These are phyloP conservation scores for Sinocyclocheilus grahami DNA, from an alignment of 2,113 vertebrate genomes.

Conservation along the genomic window DNA sequence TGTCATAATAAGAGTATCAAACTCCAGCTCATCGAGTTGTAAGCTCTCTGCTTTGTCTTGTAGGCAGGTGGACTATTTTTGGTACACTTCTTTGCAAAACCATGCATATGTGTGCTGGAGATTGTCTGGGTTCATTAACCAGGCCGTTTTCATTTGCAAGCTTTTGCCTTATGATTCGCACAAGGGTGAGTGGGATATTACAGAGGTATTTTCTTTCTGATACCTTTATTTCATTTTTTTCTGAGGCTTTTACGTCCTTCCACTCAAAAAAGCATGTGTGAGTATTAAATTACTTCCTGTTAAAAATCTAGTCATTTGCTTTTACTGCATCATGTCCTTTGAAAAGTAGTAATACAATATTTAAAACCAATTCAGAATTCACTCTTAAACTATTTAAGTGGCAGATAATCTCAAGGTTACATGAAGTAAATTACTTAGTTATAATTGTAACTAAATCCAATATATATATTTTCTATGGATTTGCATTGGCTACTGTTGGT, in stretches of 20 bases:
- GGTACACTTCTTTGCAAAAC: conserved; percentile 61
- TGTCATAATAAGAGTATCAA: conserved; percentile 75
- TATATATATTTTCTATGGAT: not conserved
- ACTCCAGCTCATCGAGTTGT: conserved; percentile 62
- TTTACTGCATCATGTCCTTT: not conserved
- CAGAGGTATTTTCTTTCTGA: conserved; percentile 25
- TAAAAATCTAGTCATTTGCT: conserved; percentile 26
- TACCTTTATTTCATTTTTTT: conserved; percentile 6
- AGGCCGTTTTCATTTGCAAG: conserved; percentile 73
- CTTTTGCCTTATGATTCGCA: conserved; percentile 68
- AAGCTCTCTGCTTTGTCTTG: conserved; percentile 65
- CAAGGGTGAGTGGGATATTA: conserved; percentile 69
- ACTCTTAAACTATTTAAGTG: not conserved
- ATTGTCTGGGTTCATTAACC: conserved; percentile 70
- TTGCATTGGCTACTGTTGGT: not conserved
- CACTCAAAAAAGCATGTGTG: conserved; percentile 35
- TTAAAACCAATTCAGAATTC: conserved; percentile 7
- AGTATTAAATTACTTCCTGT: conserved; percentile 27
- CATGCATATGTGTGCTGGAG: conserved; percentile 61
- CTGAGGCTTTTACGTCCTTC: conserved; percentile 15
- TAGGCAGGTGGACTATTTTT: conserved; percentile 73
- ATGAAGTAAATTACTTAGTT: not conserved
- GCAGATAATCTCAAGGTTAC: not conserved
- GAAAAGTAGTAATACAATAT: conserved; percentile 38
- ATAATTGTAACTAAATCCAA: too few relatives aligned